Percentiles rank a stretch among this genome's conserved stretches.
phyloP scores from a whole-genome alignment of 2,113 vertebrate species.

The Corvus moneduloides region DNA sequence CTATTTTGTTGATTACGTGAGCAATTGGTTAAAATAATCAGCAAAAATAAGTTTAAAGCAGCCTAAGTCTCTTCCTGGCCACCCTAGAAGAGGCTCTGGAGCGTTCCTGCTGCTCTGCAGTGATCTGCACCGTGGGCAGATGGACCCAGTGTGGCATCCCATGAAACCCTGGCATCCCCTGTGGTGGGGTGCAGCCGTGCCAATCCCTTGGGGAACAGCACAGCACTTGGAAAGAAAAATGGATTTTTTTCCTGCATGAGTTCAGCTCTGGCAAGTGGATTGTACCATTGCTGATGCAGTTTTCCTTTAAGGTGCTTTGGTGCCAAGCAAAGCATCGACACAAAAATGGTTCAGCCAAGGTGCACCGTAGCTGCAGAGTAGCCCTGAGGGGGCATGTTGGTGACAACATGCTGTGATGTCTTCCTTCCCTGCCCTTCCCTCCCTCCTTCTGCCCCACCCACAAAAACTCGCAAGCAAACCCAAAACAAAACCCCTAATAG shows the following conservation, averaged over 20 bases:
- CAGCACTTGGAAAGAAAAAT: neutral
- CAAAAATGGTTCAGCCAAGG: neutral
- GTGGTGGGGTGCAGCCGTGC: fast-evolving
- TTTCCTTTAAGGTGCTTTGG: slow-evolving; percentile 65
- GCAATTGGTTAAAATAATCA: neutral
- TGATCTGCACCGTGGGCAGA: fast-evolving
- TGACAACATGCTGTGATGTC: neutral
- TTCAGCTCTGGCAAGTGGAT: neutral
- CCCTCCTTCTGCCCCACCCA: neutral
- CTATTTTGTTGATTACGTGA: fast-evolving
- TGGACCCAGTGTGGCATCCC: fast-evolving
- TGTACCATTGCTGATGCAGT: neutral
- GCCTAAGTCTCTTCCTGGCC: fast-evolving
- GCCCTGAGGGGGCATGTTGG: neutral
- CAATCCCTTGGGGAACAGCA: fast-evolving
- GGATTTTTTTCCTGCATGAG: fast-evolving
- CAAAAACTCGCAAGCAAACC: neutral
- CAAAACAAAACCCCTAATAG: neutral
- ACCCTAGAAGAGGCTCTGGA: fast-evolving
- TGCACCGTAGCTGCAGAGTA: neutral
- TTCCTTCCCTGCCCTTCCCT: neutral
- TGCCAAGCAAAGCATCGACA: neutral
- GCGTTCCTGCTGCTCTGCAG: fast-evolving
- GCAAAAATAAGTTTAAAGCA: neutral
- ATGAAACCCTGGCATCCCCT: fast-evolving